Percentiles rank a stretch among this genome's conserved stretches.
Evolutionary conservation across 2,888 invertebrate species (phyloP).

Genomic region (Charanyca ferruginea): DNA sequence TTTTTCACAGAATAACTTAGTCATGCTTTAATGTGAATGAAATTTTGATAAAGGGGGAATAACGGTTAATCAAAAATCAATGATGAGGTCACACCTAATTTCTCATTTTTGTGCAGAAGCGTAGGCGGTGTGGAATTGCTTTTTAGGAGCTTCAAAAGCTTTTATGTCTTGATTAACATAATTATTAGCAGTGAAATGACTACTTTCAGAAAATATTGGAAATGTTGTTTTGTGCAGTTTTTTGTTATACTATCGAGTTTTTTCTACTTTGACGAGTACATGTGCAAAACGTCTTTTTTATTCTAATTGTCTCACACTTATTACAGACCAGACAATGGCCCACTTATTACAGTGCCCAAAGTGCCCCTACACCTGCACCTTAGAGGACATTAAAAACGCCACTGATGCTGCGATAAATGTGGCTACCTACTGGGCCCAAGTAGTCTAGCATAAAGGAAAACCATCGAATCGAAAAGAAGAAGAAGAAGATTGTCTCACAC

Average conservation of each 20-base stretch:
- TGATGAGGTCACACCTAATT: slow-evolving; percentile 53
- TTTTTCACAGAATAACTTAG: slow-evolving; percentile 21
- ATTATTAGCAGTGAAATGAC: slow-evolving; percentile 15
- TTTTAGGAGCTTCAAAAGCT: slow-evolving; percentile 12
- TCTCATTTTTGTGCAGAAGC: slow-evolving; percentile 28
- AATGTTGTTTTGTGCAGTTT: neutral
- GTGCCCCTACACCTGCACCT: too few relatives aligned
- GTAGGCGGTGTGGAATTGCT: slow-evolving; percentile 32
- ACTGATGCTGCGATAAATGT: too few relatives aligned
- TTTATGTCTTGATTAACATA: slow-evolving; percentile 28
- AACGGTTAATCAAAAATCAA: slow-evolving; percentile 50
- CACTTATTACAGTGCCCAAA: too few relatives aligned
- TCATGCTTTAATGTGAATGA: slow-evolving; percentile 48
- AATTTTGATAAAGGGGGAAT: slow-evolving; percentile 44
- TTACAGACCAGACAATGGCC: too few relatives aligned
- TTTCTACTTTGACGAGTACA: too few relatives aligned
- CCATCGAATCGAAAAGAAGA: too few relatives aligned
- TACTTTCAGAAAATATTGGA: neutral
- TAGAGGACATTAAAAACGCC: too few relatives aligned
- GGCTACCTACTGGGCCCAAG: too few relatives aligned
- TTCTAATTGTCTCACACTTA: neutral
- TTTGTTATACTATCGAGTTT: neutral
- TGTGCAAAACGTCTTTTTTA: neutral
- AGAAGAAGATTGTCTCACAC: too few relatives aligned
- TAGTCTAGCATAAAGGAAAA: too few relatives aligned